Evolutionary conservation across 2,797 vertebrate species (phyloP), one percentile per base, ranked within the genome.

Genomic region (Cossypha dichroa): DNA sequence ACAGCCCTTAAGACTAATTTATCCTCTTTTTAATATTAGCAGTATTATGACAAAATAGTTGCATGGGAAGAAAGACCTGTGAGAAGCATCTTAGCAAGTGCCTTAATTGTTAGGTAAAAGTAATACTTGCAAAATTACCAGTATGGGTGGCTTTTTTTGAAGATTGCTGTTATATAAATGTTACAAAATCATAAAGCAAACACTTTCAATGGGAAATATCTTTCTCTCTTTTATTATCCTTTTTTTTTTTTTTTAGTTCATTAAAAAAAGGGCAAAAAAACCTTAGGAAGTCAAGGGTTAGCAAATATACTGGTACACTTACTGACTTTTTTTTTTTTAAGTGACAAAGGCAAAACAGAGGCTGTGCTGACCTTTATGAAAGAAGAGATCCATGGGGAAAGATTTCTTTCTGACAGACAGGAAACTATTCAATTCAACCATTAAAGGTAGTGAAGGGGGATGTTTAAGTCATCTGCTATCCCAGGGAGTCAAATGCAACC

Each of bases 51-150:
- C 5, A 80, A 48, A 83, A 49, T 11, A 51, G 6, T 48, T 72
- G 21, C 26, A 34, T 45, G 25, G 13, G 26, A 88, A 82, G 60
- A 81, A 88, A 67, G 70, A 34, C 21, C 12, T 60, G 56, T 62
- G 74, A 86, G 68, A 60, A 74, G 18, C 38, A 48, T 60, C 46
- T 86, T 73, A 67, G 21, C 40, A 76, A 87, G 29, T 62, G 41
- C 20, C 38, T 68, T 56, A 85, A 73, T 70, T 84, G 18, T 81
- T 92, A 70, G n/a, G 20, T 46, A 70, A 87, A 93, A 92, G 49
- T 60, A 80, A 45, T 9, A 52, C 19, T 85, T 82, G 25, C 25
- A 46, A 75, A 85, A 51, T 70, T 70, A 48, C 11, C 9, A 58
- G 29, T 11, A 28, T 36, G 17, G 3, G 2, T 22, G 28, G 1